Conservation (phyloP, 2,113 vertebrate species). For the Plectropomus leopardus region DNA sequence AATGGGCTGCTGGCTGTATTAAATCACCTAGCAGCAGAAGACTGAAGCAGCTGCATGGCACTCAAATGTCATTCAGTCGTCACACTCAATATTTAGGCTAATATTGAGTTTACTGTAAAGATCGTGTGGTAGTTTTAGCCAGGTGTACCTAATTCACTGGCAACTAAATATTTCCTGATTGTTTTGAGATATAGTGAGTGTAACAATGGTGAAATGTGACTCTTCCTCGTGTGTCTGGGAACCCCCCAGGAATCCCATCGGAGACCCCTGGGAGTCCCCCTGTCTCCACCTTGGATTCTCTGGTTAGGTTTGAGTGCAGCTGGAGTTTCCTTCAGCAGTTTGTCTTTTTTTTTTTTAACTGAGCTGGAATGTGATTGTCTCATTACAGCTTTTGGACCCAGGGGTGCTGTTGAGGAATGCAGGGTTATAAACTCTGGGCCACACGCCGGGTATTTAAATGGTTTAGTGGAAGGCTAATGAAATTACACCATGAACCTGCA, state of each 20-base stretch:
- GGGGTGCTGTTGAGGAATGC: slow-evolving; percentile 79
- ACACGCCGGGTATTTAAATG: slow-evolving; percentile 81
- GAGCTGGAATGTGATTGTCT: slow-evolving; percentile 78
- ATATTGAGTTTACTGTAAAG: not conserved
- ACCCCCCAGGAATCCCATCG: slow-evolving; percentile 31
- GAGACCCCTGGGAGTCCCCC: slow-evolving; percentile 28
- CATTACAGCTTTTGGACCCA: slow-evolving; percentile 66
- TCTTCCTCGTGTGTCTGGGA: slow-evolving; percentile 12
- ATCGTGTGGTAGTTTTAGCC: not conserved
- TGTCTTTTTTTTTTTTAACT: slow-evolving; percentile 13
- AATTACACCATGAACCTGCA: slow-evolving; percentile 74
- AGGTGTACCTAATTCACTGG: not conserved
- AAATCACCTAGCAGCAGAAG: slow-evolving; percentile 54
- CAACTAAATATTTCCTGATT: not conserved
- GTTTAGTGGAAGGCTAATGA: slow-evolving; percentile 75
- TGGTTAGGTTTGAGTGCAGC: slow-evolving; percentile 51
- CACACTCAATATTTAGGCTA: not conserved
- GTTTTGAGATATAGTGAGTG: slow-evolving; percentile 15
- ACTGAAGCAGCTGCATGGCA: slow-evolving; percentile 62
- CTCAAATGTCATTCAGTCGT: slow-evolving; percentile 17
- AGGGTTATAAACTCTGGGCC: slow-evolving; percentile 78
- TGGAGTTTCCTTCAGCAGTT: slow-evolving; percentile 57
- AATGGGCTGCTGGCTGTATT: slow-evolving; percentile 56
- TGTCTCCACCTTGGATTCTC: slow-evolving; percentile 35
- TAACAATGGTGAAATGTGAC: slow-evolving; percentile 37